Conservation (phyloP, 23 tunicate genomes). For the Styela clava region DNA sequence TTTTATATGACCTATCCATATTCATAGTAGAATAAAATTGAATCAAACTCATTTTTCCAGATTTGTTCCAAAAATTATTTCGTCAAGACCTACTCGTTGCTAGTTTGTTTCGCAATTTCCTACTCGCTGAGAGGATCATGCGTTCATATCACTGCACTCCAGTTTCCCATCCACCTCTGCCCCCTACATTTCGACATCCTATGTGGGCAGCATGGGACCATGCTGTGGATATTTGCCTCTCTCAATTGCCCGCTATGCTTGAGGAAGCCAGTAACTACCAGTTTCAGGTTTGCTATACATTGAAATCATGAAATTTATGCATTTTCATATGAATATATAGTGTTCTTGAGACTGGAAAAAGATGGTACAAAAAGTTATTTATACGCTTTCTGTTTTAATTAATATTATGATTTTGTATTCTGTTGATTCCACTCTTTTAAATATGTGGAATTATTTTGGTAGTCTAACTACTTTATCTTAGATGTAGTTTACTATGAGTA, state of each 20-base stretch:
- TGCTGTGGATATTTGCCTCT: constrained; percentile 77
- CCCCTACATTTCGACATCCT: constrained; percentile 89
- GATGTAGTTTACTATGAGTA: too few species aligned
- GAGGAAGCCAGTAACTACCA: constrained; percentile 50
- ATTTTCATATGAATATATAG: too few species aligned
- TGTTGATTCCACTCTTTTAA: too few species aligned
- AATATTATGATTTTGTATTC: too few species aligned
- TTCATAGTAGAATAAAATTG: too few species aligned
- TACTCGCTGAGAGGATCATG: constrained; percentile 94
- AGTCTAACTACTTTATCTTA: too few species aligned
- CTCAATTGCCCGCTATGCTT: constrained; percentile 74
- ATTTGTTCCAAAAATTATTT: constrained; percentile 86
- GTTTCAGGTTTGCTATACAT: constrained; percentile 45
- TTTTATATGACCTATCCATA: too few species aligned
- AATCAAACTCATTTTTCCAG: too few species aligned
- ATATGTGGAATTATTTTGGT: too few species aligned
- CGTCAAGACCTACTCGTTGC: constrained; percentile 96
- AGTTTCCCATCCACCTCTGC: constrained; percentile 75
- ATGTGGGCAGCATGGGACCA: constrained; percentile 98
- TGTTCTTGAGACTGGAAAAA: too few species aligned
- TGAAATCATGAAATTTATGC: neutral
- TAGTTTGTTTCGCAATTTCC: constrained; percentile 85
- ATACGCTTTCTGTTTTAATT: neutral
- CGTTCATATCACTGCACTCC: constrained; percentile 95
- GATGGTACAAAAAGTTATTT: neutral